A percentile compares a stretch with the other conserved stretches of the same genome.
Conservation (phyloP, 1,140 invertebrate species). For the Drosophila triauraria region DNA sequence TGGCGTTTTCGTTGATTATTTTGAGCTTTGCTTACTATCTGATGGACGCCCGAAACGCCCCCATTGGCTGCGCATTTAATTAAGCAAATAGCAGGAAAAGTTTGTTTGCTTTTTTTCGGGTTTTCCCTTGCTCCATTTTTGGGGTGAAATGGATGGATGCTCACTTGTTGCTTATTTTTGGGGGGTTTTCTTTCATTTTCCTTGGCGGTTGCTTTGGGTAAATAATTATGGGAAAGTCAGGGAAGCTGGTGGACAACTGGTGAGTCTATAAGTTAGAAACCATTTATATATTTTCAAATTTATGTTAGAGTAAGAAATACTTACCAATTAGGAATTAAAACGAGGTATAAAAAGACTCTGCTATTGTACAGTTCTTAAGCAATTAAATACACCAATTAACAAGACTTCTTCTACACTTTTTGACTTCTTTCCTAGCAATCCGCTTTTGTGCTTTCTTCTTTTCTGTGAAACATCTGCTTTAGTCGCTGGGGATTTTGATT, state of each 20-base stretch:
- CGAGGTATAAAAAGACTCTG: neutral
- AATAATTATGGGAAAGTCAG: slow-evolving; percentile 33
- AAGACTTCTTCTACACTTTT: neutral
- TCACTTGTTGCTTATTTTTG: slow-evolving; percentile 56
- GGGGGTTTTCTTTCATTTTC: slow-evolving; percentile 9
- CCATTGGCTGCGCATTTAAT: slow-evolving; percentile 66
- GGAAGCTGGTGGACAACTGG: neutral
- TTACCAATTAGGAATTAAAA: neutral
- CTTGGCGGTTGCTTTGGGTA: slow-evolving; percentile 20
- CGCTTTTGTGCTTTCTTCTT: slow-evolving; percentile 8
- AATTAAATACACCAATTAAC: neutral
- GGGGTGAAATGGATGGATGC: slow-evolving; percentile 58
- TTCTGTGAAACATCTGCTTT: slow-evolving; percentile 9
- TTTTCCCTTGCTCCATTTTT: slow-evolving; percentile 28
- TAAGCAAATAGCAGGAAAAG: slow-evolving; percentile 73
- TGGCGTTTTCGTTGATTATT: slow-evolving; percentile 59
- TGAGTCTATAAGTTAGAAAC: neutral
- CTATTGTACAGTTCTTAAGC: neutral
- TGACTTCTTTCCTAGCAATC: neutral
- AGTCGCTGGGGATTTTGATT: neutral
- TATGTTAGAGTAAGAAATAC: neutral
- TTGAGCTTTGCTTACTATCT: slow-evolving; percentile 48
- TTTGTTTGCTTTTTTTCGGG: slow-evolving; percentile 38
- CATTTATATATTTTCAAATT: no score
- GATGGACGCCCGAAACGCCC: slow-evolving; percentile 40